Conservation (phyloP, 2,888 invertebrate species). For the Hermaeophaga mercurialis region DNA sequence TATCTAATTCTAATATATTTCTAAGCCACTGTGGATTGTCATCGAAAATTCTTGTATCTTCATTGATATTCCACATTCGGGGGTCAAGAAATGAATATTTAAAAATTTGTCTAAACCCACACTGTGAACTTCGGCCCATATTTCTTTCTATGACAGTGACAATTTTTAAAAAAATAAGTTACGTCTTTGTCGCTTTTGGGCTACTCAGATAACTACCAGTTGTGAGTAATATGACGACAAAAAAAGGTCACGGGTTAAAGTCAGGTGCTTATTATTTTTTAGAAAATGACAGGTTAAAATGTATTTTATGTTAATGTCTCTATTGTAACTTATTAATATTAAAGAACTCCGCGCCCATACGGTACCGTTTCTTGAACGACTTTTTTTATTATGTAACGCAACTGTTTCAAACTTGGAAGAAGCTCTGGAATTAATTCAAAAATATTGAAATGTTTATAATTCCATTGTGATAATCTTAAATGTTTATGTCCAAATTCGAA, state of each 20-base stretch:
- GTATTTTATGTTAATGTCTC: constrained; percentile 27
- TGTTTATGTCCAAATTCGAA: too few relatives aligned
- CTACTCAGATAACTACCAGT: constrained; percentile 25
- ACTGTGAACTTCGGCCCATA: constrained; percentile 18
- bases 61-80: constrained; percentile 2
- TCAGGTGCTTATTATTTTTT: constrained; percentile 24
- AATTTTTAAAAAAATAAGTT: constrained; percentile 21
- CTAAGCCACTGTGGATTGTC: constrained; percentile 1
- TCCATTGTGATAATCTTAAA: too few relatives aligned
- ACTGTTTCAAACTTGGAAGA: neutral
- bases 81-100: constrained; percentile 20
- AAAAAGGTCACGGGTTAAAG: constrained; percentile 20
- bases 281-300: constrained; percentile 21
- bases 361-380: constrained; percentile 10
- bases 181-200: constrained; percentile 22
- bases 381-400: neutral
- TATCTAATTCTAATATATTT: too few relatives aligned
- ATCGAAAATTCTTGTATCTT: neutral
- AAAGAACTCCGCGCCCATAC: constrained; percentile 21
- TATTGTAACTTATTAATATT: constrained; percentile 23
- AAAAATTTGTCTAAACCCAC: constrained; percentile 24
- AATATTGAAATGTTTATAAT: too few relatives aligned
- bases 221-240: constrained; percentile 20
- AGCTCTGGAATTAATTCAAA: neutral
- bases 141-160: constrained; percentile 18